Evolutionary conservation across 35 echinoderm and acorn worm genomes (phyloP).

Genomic region (Patiria miniata): DNA sequence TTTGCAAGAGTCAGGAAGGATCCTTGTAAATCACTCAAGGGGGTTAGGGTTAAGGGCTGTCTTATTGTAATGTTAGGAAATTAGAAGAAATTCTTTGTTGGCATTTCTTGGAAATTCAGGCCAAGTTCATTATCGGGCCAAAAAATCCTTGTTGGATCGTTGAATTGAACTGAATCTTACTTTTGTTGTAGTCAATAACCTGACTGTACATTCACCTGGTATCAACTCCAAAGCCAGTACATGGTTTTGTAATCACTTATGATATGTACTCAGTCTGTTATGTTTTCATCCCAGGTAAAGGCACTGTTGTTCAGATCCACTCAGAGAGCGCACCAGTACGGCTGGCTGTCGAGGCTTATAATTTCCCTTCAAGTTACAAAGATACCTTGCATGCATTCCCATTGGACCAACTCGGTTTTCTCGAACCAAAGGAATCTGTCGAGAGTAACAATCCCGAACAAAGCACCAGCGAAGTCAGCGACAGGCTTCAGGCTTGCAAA

Average conservation of each 20-base stretch:
- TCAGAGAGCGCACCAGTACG: slow-evolving; percentile 51
- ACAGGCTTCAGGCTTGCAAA: slow-evolving; percentile 17
- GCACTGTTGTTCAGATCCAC: slow-evolving; percentile 70
- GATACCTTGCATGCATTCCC: slow-evolving; percentile 47
- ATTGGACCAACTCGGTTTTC: slow-evolving; percentile 33
- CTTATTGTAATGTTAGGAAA: neutral
- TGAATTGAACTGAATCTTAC: too few species aligned
- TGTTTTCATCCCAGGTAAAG: slow-evolving; percentile 46
- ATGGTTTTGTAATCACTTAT: too few species aligned
- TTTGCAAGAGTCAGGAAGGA: too few species aligned
- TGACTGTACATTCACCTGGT: too few species aligned
- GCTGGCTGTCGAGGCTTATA: slow-evolving; percentile 55
- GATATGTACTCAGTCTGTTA: too few species aligned
- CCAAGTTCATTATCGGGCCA: too few species aligned
- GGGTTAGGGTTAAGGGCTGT: too few species aligned
- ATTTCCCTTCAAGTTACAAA: slow-evolving; percentile 56
- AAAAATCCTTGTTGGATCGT: too few species aligned
- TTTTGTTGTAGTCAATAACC: too few species aligned
- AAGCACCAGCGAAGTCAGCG: neutral
- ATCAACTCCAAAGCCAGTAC: too few species aligned
- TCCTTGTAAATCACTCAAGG: too few species aligned
- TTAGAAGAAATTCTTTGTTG: neutral
- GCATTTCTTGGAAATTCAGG: too few species aligned
- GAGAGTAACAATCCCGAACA: neutral
- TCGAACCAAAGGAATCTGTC: neutral